Conservation (phyloP, 2,797 vertebrate genomes). For the Trachurus trachurus region DNA sequence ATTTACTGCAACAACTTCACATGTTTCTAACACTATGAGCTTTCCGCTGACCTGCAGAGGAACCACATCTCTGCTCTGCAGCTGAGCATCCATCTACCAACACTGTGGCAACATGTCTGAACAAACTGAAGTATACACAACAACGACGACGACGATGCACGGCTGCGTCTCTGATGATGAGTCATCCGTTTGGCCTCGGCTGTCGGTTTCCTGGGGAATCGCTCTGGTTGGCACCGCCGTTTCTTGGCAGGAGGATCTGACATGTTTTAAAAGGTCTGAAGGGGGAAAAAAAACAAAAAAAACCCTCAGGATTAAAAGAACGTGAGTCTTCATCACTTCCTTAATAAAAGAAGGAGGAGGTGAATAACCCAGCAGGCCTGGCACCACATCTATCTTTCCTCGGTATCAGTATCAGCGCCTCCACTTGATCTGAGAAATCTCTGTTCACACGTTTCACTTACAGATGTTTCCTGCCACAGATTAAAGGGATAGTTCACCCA, state of each 20-base stretch:
- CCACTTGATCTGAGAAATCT: background rate
- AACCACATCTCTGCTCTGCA: constrained; percentile 39
- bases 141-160: constrained; percentile 26
- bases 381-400: constrained; percentile 3
- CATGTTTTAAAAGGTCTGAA: constrained; percentile 44
- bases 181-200: constrained; percentile 60
- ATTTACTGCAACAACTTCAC: constrained; percentile 17
- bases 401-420: background rate
- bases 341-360: background rate
- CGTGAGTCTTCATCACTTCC: constrained; percentile 2
- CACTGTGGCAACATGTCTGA: constrained; percentile 69
- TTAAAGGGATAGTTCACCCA: too few species aligned
- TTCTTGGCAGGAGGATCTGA: constrained; percentile 53
- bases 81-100: constrained; percentile 63
- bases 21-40: background rate
- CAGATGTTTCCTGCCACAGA: background rate
- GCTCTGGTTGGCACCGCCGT: constrained; percentile 25
- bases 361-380: background rate
- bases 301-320: constrained; percentile 41
- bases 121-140: constrained; percentile 45
- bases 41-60: constrained; percentile 19
- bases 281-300: too few species aligned
- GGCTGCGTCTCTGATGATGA: constrained; percentile 62
- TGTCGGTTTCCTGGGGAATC: constrained; percentile 48
- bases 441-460: background rate